These are phyloP conservation scores for Lochmaea crataegi DNA, from an alignment of 2,888 invertebrate species.

Conservation along the genomic window DNA sequence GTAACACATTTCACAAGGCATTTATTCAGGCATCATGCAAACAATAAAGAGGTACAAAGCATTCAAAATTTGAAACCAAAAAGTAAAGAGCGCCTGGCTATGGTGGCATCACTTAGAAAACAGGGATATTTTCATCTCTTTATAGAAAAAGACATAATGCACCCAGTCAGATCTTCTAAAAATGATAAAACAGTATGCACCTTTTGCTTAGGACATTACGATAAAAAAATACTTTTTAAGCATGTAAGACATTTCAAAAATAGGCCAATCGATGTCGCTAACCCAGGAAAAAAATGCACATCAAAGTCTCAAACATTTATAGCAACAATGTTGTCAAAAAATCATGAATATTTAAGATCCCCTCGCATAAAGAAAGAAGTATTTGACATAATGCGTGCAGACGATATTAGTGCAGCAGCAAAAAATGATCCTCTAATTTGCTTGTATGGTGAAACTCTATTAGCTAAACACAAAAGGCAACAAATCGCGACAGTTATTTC, in stretches of 20 bases:
- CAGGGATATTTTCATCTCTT: conserved; percentile 38
- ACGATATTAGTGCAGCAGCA: conserved; percentile 43
- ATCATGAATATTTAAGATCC: conserved; percentile 36
- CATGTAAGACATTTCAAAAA: conserved; percentile 43
- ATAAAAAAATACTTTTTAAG: conserved; percentile 34
- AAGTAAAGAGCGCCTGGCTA: conserved; percentile 38
- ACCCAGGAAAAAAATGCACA: conserved; percentile 35
- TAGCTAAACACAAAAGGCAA: conserved; percentile 47
- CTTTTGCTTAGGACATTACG: conserved; percentile 44
- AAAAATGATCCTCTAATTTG: conserved; percentile 47
- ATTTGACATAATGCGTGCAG: conserved; percentile 47
- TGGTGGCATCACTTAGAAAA: conserved; percentile 29
- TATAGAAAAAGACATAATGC: conserved; percentile 34
- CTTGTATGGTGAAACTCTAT: conserved; percentile 43
- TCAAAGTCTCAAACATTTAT: conserved; percentile 42
- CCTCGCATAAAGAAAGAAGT: conserved; percentile 44
- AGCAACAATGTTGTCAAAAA: conserved; percentile 32
- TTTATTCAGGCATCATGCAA: conserved; percentile 37
- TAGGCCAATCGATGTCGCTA: conserved; percentile 27
- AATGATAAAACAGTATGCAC: conserved; percentile 29
- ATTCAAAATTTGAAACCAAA: conserved; percentile 35
- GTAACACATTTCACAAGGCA: conserved; percentile 41
- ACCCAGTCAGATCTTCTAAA: conserved; percentile 41
- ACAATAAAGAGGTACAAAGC: conserved; percentile 34
- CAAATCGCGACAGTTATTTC: conserved; percentile 43